phyloP scores from a whole-genome alignment of 1,140 invertebrate species.

The Drosophila sulfurigaster region DNA sequence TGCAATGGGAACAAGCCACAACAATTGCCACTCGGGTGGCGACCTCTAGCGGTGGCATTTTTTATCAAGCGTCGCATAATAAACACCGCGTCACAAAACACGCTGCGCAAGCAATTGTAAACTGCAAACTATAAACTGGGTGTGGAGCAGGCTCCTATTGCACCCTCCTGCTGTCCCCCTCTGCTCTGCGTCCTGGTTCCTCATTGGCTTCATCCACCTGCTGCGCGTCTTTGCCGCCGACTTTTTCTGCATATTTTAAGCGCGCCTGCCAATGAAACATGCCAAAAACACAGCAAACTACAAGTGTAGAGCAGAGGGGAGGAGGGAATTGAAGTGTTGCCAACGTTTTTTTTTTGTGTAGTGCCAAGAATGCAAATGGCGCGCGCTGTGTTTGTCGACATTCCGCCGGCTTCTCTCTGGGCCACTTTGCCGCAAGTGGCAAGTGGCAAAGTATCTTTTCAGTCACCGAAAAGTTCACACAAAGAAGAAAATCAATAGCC shows the following conservation, averaged over 20 bases:
- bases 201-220: conserved; percentile 51
- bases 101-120: conserved; percentile 57
- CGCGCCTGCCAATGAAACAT: conserved; percentile 75
- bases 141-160: conserved; percentile 39
- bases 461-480: conserved; percentile 11
- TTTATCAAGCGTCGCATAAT: conserved; percentile 62
- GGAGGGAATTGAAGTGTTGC: conserved; percentile 44
- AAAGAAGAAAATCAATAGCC: conserved; percentile 57
- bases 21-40: conserved; percentile 42
- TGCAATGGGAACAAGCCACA: conserved; percentile 14
- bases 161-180: conserved; percentile 1
- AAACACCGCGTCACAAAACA: conserved; percentile 41
- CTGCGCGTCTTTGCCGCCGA: conserved; percentile 54
- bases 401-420: conserved; percentile 41
- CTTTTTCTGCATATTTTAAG: conserved; percentile 72
- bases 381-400: conserved; percentile 44
- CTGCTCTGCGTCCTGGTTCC: not conserved
- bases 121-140: conserved; percentile 48
- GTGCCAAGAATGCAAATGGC: conserved; percentile 77
- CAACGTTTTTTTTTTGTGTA: conserved; percentile 40
- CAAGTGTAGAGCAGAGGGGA: conserved; percentile 20
- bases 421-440: conserved; percentile 34
- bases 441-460: conserved; percentile 11
- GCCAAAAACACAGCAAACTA: conserved; percentile 70
- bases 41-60: conserved; percentile 46